Evolutionary conservation across 2,113 vertebrate genomes (phyloP), one percentile per base, ranked within the genome.

Genomic region (Rutilus rutilus): DNA sequence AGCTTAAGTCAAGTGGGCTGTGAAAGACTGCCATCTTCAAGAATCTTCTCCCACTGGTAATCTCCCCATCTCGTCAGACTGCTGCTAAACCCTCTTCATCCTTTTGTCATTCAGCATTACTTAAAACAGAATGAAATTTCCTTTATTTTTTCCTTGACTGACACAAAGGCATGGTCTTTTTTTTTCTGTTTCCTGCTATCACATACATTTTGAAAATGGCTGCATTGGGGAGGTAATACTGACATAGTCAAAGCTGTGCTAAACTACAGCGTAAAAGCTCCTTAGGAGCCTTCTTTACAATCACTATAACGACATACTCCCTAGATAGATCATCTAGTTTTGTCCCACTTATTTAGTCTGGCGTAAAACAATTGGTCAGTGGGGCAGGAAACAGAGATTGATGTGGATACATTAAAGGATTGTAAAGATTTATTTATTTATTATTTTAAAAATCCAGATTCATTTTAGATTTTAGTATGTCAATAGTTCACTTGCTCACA

Each of bases 1-100:
- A 87, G 69, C 67, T 89, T 88, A 87, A 88, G 69, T 86, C 84
- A 89, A 89, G 86, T 87, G 80, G 82, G 83, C 82, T 90, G 82
- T 90, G 85, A 89, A 87, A 78, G 65, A 87, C 85, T 87, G 85
- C 59, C 85, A 86, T 88, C 81, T 86, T 73, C 77, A 81, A 42
- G 36, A 85, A 83, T 86, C 80, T 65, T 80, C 74, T 85, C 78
- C 82, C 69, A 75, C 78, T 80, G 79, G 62, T 83, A 86, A 85
- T 86, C 85, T 90, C 47, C 75, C 45, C 50, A 79, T 82, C 82
- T 84, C 78, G 78, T 86, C 76, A 86, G 54, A 83, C 45, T 83
- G 79, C 76, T 78, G 50, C 78, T 47, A 83, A 86, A 82, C 77
- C 27, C 54, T 64, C 77, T 86, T 69, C 79, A 77, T 85, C 71